Percentiles rank a stretch among this genome's conserved stretches.
phyloP scores from a whole-genome alignment of 2,797 vertebrate genomes.

The Craterocephalus amniculus region DNA sequence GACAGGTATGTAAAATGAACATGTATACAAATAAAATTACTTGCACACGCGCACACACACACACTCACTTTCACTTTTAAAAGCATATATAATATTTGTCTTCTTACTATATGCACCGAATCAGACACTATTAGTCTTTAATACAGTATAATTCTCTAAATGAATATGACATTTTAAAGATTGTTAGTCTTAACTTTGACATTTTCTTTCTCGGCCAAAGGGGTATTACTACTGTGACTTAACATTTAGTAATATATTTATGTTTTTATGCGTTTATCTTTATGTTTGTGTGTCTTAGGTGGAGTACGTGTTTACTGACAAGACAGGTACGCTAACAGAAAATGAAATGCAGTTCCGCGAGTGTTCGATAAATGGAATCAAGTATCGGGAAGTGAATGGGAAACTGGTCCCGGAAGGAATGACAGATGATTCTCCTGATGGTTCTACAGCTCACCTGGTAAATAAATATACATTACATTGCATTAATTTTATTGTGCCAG shows the following conservation, averaged over 20 bases:
- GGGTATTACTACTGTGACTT: neutral
- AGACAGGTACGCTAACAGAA: slow-evolving; percentile 97
- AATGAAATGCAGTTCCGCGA: slow-evolving; percentile 99
- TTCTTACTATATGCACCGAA: neutral
- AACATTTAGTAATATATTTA: neutral
- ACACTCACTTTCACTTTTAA: no score
- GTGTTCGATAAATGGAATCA: slow-evolving; percentile 94
- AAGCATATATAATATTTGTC: neutral
- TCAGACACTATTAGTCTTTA: no score
- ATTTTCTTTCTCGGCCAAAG: no score
- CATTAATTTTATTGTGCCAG: slow-evolving; percentile 1
- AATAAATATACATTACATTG: neutral
- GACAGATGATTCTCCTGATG: slow-evolving; percentile 88
- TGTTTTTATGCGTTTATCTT: neutral
- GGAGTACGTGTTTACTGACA: slow-evolving; percentile 98
- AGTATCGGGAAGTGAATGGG: slow-evolving; percentile 95
- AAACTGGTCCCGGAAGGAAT: slow-evolving; percentile 92
- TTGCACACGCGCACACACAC: neutral
- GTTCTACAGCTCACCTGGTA: slow-evolving; percentile 80
- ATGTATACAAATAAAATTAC: neutral
- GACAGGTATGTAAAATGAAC: slow-evolving; percentile 85
- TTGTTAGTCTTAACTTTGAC: no score
- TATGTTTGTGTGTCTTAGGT: slow-evolving; percentile 81
- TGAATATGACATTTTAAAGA: no score
- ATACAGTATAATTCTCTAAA: no score